phyloP scores from a whole-genome alignment of 2,113 vertebrate genomes.

The Colossoma macropomum region DNA sequence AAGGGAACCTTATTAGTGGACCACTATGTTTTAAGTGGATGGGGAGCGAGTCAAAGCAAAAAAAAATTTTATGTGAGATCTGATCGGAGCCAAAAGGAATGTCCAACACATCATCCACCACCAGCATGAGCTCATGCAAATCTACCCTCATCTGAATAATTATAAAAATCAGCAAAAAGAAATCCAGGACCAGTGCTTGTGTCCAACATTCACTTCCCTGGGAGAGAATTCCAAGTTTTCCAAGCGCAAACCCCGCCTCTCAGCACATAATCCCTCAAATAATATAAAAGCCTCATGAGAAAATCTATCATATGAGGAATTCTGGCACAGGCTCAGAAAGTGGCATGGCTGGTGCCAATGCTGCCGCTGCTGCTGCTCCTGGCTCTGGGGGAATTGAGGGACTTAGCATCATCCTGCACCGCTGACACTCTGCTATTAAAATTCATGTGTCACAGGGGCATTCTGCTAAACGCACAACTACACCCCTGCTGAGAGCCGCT shows the following conservation, averaged over 20 bases:
- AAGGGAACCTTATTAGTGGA: conserved; percentile 53
- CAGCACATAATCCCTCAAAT: conserved; percentile 15
- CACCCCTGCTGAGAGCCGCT: conserved; percentile 49
- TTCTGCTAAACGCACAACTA: conserved; percentile 46
- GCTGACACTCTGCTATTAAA: conserved; percentile 52
- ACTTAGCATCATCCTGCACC: conserved; percentile 34
- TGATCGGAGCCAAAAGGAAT: background rate
- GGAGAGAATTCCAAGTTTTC: background rate
- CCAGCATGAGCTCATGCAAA: conserved; percentile 19
- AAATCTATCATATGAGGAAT: conserved; percentile 33
- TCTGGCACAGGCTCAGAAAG: conserved; percentile 13
- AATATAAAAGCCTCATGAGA: conserved; percentile 30
- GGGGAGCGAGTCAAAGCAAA: conserved; percentile 30
- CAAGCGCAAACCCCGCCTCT: background rate
- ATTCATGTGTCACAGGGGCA: conserved; percentile 53
- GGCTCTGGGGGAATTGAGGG: conserved; percentile 31
- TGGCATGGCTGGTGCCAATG: conserved; percentile 11
- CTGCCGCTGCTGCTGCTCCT: background rate
- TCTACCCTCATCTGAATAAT: conserved; percentile 24
- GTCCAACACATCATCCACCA: background rate
- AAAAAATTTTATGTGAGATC: conserved; percentile 15
- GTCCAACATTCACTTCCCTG: background rate
- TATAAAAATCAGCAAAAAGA: background rate
- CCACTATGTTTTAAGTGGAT: conserved; percentile 52
- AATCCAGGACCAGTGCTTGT: conserved; percentile 4